A percentile compares a stretch with the other conserved stretches of the same genome.
phyloP scores from a whole-genome alignment of 2,888 invertebrate species.

The Tridacna crocea region DNA sequence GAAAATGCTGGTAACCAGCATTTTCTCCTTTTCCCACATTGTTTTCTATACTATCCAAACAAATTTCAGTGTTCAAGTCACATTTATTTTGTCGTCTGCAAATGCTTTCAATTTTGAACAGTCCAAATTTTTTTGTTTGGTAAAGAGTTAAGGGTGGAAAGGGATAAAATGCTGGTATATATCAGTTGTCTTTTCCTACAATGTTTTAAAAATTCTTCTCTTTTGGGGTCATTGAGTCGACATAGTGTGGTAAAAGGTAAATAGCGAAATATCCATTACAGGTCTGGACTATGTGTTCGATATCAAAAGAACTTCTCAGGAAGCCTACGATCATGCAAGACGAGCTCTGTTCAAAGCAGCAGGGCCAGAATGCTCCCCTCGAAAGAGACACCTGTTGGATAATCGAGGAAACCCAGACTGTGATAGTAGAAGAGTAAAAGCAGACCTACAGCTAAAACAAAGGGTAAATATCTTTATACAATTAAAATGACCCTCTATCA shows the following conservation, averaged over 20 bases:
- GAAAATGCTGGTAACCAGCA: background rate
- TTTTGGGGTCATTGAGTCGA: background rate
- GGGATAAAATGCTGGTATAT: background rate
- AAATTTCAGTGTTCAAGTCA: too few relatives aligned
- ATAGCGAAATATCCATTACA: constrained; percentile 45
- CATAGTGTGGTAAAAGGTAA: background rate
- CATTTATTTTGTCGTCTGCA: too few relatives aligned
- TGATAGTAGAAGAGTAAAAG: constrained; percentile 33
- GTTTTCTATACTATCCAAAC: too few relatives aligned
- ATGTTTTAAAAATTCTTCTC: background rate
- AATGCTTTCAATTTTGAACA: too few relatives aligned
- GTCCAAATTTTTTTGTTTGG: background rate
- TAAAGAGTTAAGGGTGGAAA: background rate
- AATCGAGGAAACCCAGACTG: constrained; percentile 34
- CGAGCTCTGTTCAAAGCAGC: constrained; percentile 33
- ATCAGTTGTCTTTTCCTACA: background rate
- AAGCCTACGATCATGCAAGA: constrained; percentile 94
- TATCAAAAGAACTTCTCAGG: constrained; percentile 93
- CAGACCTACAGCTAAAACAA: constrained; percentile 15
- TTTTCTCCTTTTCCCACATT: background rate
- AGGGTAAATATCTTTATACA: constrained; percentile 9
- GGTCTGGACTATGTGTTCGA: constrained; percentile 96
- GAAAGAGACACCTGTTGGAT: constrained; percentile 8
- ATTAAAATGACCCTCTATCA: background rate
- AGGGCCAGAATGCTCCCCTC: constrained; percentile 10